A percentile compares a stretch with the other conserved stretches of the same genome.
Conservation (phyloP, 1,140 invertebrate genomes). For the Bombus impatiens region DNA sequence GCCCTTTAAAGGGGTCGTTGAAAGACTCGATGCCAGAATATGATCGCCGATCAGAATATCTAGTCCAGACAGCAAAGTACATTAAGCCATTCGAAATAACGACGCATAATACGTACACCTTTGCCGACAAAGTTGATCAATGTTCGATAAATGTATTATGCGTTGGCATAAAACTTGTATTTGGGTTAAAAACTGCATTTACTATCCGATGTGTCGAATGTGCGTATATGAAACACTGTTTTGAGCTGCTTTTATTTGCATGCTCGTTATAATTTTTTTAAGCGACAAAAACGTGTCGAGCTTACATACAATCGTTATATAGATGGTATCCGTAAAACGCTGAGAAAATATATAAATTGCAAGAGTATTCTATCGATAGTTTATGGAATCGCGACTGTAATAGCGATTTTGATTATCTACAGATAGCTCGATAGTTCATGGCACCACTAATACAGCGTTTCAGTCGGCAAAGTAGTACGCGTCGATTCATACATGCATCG, state of each 20-base stretch:
- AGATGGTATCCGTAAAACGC: not conserved
- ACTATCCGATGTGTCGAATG: not conserved
- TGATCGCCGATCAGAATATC: conserved; percentile 32
- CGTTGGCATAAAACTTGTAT: not conserved
- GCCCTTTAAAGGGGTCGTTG: not conserved
- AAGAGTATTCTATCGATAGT: not conserved
- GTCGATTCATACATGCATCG: not conserved
- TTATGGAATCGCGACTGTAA: not conserved
- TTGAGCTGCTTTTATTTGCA: not conserved
- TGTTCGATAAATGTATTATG: not conserved
- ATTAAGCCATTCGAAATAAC: conserved; percentile 22
- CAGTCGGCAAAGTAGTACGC: conserved; percentile 33
- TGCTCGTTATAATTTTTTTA: not conserved
- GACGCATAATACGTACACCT: conserved; percentile 27
- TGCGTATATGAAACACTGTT: not conserved
- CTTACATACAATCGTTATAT: not conserved
- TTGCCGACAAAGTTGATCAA: conserved; percentile 14
- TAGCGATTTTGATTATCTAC: not conserved
- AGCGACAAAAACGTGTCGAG: not conserved
- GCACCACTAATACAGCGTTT: not conserved
- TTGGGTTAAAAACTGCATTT: not conserved
- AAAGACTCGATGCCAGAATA: conserved; percentile 14
- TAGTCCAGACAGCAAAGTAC: conserved; percentile 22
- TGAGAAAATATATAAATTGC: not conserved
- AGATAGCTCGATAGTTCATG: not conserved